Conservation (phyloP, 2,797 vertebrate species). For the Otolemur crassicaudatus region DNA sequence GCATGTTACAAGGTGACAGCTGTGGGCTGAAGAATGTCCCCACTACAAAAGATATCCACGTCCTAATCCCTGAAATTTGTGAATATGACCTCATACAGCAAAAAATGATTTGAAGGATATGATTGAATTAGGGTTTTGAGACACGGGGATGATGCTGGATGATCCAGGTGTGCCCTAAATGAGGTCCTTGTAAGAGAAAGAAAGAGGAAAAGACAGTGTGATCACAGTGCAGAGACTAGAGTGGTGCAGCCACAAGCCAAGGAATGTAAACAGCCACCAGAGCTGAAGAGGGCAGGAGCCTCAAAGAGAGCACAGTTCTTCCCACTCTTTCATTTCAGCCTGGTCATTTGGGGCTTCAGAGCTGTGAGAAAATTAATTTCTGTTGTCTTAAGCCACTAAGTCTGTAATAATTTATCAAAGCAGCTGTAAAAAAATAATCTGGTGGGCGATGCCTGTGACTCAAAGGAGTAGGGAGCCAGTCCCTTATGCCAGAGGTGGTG, state of each 20-base stretch:
- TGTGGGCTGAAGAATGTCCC: neutral
- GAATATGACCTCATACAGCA: neutral
- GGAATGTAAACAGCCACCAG: neutral
- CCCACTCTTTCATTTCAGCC: neutral
- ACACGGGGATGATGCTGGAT: neutral
- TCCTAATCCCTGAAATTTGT: neutral
- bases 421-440: neutral
- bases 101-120: neutral
- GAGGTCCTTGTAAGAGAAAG: neutral
- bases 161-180: neutral
- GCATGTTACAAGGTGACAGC: neutral
- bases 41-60: neutral
- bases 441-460: neutral
- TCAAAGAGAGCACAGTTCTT: neutral
- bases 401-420: neutral
- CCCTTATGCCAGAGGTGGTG: no score
- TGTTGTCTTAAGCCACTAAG: neutral
- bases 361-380: neutral
- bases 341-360: neutral
- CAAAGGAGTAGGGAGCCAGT: no score
- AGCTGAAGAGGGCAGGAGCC: neutral
- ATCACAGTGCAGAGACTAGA: neutral
- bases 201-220: neutral
- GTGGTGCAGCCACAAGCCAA: neutral
- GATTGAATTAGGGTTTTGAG: neutral